phyloP scores from a whole-genome alignment of 37 sponge, comb jelly and placozoan species.

The Hormiphora californensis region DNA sequence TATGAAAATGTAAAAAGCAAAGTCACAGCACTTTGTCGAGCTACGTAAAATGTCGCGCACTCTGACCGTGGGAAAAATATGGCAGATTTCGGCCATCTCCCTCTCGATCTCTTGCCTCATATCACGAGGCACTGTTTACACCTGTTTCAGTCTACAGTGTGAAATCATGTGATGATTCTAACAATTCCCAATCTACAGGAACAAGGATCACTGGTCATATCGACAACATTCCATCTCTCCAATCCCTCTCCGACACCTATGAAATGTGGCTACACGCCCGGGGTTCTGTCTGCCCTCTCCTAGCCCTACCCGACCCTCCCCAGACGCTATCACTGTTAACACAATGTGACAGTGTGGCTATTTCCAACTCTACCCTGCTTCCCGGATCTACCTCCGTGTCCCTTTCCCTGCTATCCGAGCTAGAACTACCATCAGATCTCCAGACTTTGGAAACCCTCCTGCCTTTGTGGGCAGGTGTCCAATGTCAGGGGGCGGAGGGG shows the following conservation, averaged over 20 bases:
- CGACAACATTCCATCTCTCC: constrained; percentile 33
- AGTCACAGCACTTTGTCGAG: no score
- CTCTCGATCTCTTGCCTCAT: no score
- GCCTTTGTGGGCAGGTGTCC: background rate
- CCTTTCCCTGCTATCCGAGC: no score
- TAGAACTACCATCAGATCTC: background rate
- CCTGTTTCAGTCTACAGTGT: no score
- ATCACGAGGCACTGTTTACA: no score
- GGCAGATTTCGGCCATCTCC: no score
- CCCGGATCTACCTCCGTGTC: background rate
- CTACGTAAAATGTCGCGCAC: no score
- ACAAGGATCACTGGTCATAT: constrained; percentile 20
- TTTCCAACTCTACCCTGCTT: background rate
- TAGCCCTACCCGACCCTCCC: background rate
- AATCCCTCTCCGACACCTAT: constrained; percentile 6
- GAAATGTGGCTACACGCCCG: constrained; percentile 41
- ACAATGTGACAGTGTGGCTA: constrained; percentile 43
- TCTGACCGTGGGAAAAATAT: no score
- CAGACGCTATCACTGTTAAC: background rate
- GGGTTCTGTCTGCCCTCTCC: background rate
- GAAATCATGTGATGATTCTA: no score
- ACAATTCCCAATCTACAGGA: background rate
- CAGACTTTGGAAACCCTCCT: background rate
- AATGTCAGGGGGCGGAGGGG: background rate
- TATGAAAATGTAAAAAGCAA: no score